A percentile compares a stretch with the other conserved stretches of the same genome.
These are phyloP conservation scores for Campaea margaritaria DNA, from an alignment of 2,888 invertebrate species.

Conservation along the genomic window DNA sequence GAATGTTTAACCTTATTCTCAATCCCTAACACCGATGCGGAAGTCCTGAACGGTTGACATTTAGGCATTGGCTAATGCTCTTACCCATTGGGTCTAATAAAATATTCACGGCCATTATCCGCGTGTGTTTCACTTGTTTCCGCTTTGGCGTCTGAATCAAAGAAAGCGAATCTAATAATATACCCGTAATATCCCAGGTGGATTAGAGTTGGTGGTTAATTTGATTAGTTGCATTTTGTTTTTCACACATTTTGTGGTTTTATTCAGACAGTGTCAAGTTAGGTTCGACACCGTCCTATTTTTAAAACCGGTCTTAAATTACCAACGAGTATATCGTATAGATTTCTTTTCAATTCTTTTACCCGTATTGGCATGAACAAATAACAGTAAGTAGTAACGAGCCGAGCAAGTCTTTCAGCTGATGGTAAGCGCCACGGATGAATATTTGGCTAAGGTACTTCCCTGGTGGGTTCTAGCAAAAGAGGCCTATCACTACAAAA, in stretches of 20 bases:
- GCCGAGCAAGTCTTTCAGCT: too few relatives aligned
- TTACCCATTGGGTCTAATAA: slow-evolving; percentile 33
- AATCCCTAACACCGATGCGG: slow-evolving; percentile 6
- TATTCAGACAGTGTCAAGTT: too few relatives aligned
- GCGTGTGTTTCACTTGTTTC: slow-evolving; percentile 22
- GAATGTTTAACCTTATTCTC: slow-evolving; percentile 9
- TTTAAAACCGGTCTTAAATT: too few relatives aligned
- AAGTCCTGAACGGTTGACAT: slow-evolving; percentile 24
- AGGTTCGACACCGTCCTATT: too few relatives aligned
- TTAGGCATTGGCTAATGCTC: slow-evolving; percentile 31
- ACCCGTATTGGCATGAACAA: too few relatives aligned
- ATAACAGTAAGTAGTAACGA: too few relatives aligned
- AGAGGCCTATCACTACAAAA: too few relatives aligned
- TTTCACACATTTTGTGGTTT: background rate
- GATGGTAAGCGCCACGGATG: too few relatives aligned
- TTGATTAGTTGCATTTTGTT: background rate
- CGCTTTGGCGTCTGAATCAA: slow-evolving; percentile 33
- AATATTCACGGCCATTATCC: slow-evolving; percentile 40
- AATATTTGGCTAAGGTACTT: too few relatives aligned
- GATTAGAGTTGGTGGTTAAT: background rate
- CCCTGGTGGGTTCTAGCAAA: too few relatives aligned
- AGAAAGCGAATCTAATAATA: slow-evolving; percentile 26
- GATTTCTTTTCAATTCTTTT: too few relatives aligned
- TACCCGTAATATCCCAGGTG: slow-evolving; percentile 17
- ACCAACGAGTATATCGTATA: too few relatives aligned